Percentiles rank a stretch among this genome's conserved stretches.
These are phyloP conservation scores for Desmophyllum pertusum DNA, from an alignment of 92 coral and sea anemone genomes.

Conservation along the genomic window DNA sequence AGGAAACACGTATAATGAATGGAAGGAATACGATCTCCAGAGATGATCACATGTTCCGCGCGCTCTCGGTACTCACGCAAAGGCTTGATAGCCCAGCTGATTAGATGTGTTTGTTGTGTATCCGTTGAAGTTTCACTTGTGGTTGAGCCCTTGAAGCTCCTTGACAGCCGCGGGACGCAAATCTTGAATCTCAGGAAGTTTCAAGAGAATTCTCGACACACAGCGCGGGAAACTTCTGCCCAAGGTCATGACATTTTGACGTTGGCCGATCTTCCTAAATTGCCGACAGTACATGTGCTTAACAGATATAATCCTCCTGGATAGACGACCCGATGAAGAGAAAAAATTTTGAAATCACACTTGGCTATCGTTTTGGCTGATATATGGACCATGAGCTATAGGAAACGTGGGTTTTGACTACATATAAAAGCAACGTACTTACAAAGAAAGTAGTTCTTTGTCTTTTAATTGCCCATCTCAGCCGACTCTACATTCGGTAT, in stretches of 20 bases:
- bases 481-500: too few relatives aligned
- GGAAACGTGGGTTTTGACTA: too few relatives aligned
- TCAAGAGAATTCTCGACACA: not conserved
- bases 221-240: not conserved
- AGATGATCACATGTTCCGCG: slow-evolving; percentile 6
- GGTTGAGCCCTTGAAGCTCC: slow-evolving; percentile 8
- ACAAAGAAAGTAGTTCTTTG: too few relatives aligned
- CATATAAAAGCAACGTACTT: too few relatives aligned
- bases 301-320: not conserved
- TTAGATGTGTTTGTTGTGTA: not conserved
- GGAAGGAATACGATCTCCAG: not conserved
- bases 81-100: not conserved
- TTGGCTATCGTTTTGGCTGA: not conserved
- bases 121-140: slow-evolving; percentile 8
- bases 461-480: too few relatives aligned
- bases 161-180: not conserved
- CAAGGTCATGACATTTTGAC: slow-evolving; percentile 18
- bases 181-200: not conserved
- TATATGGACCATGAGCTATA: not conserved
- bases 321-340: not conserved
- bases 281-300: slow-evolving; percentile 24
- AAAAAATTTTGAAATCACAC: not conserved
- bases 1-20: slow-evolving; percentile 20
- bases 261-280: slow-evolving; percentile 2
- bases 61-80: slow-evolving; percentile 3